Evolutionary conservation across 2,113 vertebrate genomes (phyloP), one percentile per base, ranked within the genome.

Genomic region (Actinemys pallida): DNA sequence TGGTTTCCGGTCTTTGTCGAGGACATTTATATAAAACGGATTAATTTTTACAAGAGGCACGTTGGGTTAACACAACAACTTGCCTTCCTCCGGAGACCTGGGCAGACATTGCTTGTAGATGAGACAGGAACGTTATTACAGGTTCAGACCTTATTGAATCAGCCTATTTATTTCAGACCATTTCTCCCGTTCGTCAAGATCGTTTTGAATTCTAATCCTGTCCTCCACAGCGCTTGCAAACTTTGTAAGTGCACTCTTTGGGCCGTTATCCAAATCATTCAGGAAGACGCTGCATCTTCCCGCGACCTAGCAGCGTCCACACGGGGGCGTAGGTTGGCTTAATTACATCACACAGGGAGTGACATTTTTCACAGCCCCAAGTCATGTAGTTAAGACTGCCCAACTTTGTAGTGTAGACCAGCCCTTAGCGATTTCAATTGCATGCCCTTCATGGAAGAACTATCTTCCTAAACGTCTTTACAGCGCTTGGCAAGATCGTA

Each of bases 1-100:
- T 54, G 79, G 88, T 75, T 91, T 90, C 69, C 22, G 45, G 93
- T 22, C 90, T 96, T 88, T 90, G 93, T 93, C 57, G 90, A 54
- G 17, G 94, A 88, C 93, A 90, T 97, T 95, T 92, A 90, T 96
- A 95, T 95, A 86, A 86, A 97, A 92, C 83, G 75, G 96, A 96
- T 95, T 88, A 31, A 47, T 87, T 89, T 97, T 93, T 90, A 92
- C 90, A 29, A 82, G 90, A 81, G 65, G 83, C 87, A 50, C n/a
- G 22, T 69, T 10, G n/a, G 86, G 84, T 97, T 89, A 94, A 84
- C 86, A 90, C 72, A 93, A 89, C 81, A 4, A 65, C 81, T 83
- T 17, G 49, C 88, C 89, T 89, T 29, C 31, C 91, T 96, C 0
- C 1, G 75, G 80, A 54, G 50, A 78, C 52, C 95, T 94, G 92